Percentiles rank a stretch among this genome's conserved stretches.
phyloP scores from a whole-genome alignment of 35 echinoderm and acorn worm species.

The Apostichopus parvimensis region DNA sequence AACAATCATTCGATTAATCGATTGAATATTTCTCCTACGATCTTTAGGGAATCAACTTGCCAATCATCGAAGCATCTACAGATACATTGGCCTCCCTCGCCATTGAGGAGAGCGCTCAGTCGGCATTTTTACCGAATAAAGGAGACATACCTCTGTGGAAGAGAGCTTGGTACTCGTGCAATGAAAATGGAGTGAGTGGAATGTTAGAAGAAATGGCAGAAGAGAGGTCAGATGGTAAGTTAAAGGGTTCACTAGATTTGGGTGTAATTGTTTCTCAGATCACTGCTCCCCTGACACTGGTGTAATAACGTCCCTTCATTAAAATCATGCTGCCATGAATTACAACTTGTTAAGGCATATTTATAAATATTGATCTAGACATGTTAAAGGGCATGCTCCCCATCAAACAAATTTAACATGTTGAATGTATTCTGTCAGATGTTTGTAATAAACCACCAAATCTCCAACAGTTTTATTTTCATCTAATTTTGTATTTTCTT shows the following conservation, averaged over 20 bases:
- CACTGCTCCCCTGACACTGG: neutral
- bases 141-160: conserved; percentile 80
- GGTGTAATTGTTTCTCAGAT: neutral
- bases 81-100: conserved; percentile 84
- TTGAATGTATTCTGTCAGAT: too few relatives aligned
- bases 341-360: neutral
- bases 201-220: conserved; percentile 84
- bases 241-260: too few relatives aligned
- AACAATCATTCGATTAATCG: neutral
- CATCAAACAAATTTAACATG: too few relatives aligned
- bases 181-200: conserved; percentile 79
- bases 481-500: too few relatives aligned
- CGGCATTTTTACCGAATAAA: conserved; percentile 78
- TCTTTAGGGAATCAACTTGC: conserved; percentile 66
- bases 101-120: conserved; percentile 75
- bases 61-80: conserved; percentile 69
- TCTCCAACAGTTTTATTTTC: too few relatives aligned
- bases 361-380: too few relatives aligned
- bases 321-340: neutral
- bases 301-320: neutral
- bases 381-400: too few relatives aligned
- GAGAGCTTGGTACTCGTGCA: conserved; percentile 77
- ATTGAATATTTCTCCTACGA: neutral
- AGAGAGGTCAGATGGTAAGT: conserved; percentile 53
- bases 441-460: too few relatives aligned